These are phyloP conservation scores for Phylloscopus collybita DNA, from an alignment of 2,797 vertebrate species.

Conservation along the genomic window DNA sequence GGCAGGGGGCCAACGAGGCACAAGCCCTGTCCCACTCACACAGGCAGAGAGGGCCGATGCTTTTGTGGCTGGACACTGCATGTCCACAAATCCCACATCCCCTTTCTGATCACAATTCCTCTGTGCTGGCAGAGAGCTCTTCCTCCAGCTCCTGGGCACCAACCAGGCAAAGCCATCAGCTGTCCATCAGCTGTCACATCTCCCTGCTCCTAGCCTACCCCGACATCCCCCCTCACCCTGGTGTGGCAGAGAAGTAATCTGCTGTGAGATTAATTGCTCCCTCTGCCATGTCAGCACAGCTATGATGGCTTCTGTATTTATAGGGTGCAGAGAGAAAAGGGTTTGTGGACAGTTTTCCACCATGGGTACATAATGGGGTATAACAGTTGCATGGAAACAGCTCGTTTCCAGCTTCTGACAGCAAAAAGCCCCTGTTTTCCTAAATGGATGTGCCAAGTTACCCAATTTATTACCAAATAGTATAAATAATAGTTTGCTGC, in stretches of 20 bases:
- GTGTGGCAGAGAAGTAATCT: not conserved
- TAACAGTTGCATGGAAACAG: not conserved
- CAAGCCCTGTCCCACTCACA: not conserved
- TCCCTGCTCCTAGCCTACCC: not conserved
- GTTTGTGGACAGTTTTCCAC: not conserved
- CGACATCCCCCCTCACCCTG: not conserved
- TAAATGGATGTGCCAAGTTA: not conserved
- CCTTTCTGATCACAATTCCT: not conserved
- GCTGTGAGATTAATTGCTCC: not conserved
- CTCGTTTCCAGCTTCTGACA: not conserved
- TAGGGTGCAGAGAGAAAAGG: not conserved
- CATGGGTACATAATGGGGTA: accelerated
- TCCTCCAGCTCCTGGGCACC: not conserved
- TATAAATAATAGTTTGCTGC: not conserved
- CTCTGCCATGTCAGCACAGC: not conserved
- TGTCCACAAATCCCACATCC: not conserved
- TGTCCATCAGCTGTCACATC: slow-evolving; percentile 1
- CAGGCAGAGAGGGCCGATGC: not conserved
- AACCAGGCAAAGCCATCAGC: not conserved
- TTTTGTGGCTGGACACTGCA: not conserved
- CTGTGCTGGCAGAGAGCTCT: not conserved
- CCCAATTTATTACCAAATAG: not conserved
- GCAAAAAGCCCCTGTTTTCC: not conserved
- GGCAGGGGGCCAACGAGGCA: not conserved
- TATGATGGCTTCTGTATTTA: not conserved